Evolutionary conservation across 2,797 vertebrate genomes (phyloP).

Genomic region (Tympanoctomys barrerae): DNA sequence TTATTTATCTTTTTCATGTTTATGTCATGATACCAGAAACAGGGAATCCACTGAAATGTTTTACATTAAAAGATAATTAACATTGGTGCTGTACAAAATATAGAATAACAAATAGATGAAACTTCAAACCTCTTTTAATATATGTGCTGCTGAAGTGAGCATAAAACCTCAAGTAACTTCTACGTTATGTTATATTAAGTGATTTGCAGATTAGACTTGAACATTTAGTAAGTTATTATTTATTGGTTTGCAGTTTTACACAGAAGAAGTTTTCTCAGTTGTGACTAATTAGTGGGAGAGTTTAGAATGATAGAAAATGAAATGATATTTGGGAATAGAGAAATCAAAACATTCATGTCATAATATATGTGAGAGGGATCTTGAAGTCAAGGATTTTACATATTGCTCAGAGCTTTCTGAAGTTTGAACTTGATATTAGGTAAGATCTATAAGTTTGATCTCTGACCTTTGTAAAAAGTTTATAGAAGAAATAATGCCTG

Average conservation of each 20-base stretch:
- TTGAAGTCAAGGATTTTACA: neutral
- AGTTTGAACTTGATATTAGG: neutral
- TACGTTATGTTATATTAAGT: neutral
- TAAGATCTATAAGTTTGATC: neutral
- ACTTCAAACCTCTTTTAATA: neutral
- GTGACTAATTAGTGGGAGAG: neutral
- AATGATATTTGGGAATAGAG: neutral
- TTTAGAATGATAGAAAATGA: neutral
- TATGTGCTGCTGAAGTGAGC: neutral
- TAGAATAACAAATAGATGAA: neutral
- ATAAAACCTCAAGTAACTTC: neutral
- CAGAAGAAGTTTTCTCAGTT: neutral
- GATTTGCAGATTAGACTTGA: neutral
- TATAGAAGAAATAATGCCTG: neutral
- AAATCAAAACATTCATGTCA: neutral
- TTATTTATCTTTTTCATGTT: neutral
- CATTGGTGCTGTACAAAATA: neutral
- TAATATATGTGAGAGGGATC: neutral
- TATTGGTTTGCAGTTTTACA: neutral
- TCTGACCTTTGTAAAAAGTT: neutral
- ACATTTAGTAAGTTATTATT: neutral
- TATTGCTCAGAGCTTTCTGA: neutral
- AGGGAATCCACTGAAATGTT: neutral
- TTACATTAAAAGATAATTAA: slow-evolving; percentile 14
- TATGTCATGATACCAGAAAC: neutral